Evolutionary conservation across 2,113 vertebrate species (phyloP).

Genomic region (Dasypus novemcinctus): DNA sequence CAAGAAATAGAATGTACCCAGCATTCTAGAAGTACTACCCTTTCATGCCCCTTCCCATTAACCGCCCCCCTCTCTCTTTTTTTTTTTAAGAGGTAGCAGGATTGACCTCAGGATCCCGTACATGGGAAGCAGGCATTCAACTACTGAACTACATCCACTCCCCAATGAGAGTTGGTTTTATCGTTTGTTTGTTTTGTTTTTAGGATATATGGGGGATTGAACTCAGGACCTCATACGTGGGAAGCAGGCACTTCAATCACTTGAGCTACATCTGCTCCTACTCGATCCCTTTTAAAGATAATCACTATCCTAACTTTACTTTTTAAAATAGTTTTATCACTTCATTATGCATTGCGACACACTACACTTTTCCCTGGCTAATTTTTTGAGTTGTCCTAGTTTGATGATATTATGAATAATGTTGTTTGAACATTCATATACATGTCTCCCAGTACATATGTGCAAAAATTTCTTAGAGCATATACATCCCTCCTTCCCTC

Average conservation of each 20-base stretch:
- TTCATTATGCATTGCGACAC: background rate
- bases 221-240: too few species aligned
- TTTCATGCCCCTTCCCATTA: background rate
- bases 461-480: background rate
- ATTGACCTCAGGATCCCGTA: too few species aligned
- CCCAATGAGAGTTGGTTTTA: too few species aligned
- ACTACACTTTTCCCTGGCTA: background rate
- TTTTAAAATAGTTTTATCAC: background rate
- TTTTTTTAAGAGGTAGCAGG: too few species aligned
- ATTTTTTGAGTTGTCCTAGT: constrained; percentile 35
- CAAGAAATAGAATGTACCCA: background rate
- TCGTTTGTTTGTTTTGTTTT: too few species aligned
- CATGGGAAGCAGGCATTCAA: too few species aligned
- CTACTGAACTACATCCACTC: too few species aligned
- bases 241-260: too few species aligned
- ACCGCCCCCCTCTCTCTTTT: background rate
- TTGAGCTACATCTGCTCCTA: too few species aligned
- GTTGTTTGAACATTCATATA: too few species aligned
- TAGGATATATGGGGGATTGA: too few species aligned
- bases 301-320: background rate
- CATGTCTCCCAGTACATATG: background rate
- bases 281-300: background rate
- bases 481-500: background rate
- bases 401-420: constrained; percentile 11
- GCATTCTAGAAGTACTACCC: background rate